phyloP scores from a whole-genome alignment of 2,888 invertebrate species.

The Orgyia antiqua region DNA sequence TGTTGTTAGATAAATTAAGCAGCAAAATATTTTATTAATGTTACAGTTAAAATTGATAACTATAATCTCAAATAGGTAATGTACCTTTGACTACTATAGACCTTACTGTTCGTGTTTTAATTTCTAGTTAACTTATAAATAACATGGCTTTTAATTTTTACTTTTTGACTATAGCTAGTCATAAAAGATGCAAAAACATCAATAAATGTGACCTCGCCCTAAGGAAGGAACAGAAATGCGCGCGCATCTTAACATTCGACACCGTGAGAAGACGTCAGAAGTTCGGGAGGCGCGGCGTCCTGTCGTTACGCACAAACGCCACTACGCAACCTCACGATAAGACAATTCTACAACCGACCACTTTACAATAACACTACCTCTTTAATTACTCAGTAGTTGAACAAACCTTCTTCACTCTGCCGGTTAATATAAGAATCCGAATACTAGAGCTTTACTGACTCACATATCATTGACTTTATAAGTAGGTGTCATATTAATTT shows the following conservation, averaged over 20 bases:
- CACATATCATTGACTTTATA: too few relatives aligned
- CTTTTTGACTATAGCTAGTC: background rate
- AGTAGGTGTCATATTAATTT: too few relatives aligned
- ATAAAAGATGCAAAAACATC: constrained; percentile 17
- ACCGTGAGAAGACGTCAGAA: constrained; percentile 49
- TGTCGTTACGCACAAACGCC: constrained; percentile 62
- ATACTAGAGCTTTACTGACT: too few relatives aligned
- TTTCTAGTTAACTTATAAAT: too few relatives aligned
- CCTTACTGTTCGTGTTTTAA: too few relatives aligned
- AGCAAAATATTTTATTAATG: too few relatives aligned
- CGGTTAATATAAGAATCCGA: constrained; percentile 22
- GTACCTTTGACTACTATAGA: too few relatives aligned
- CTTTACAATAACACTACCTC: constrained; percentile 14
- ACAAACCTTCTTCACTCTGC: constrained; percentile 13
- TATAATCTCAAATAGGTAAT: too few relatives aligned
- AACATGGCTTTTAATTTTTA: background rate
- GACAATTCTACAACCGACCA: constrained; percentile 28
- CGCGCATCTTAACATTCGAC: constrained; percentile 60
- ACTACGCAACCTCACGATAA: constrained; percentile 60
- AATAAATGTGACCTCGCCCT: constrained; percentile 50
- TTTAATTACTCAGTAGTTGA: constrained; percentile 8
- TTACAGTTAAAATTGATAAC: too few relatives aligned
- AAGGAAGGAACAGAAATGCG: constrained; percentile 54
- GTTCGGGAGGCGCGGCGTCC: constrained; percentile 63
- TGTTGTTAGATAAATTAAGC: too few relatives aligned